Evolutionary conservation across 2,113 vertebrate species (phyloP), one percentile per base, ranked within the genome.

Genomic region (Rhinopomastus cyanomelas): DNA sequence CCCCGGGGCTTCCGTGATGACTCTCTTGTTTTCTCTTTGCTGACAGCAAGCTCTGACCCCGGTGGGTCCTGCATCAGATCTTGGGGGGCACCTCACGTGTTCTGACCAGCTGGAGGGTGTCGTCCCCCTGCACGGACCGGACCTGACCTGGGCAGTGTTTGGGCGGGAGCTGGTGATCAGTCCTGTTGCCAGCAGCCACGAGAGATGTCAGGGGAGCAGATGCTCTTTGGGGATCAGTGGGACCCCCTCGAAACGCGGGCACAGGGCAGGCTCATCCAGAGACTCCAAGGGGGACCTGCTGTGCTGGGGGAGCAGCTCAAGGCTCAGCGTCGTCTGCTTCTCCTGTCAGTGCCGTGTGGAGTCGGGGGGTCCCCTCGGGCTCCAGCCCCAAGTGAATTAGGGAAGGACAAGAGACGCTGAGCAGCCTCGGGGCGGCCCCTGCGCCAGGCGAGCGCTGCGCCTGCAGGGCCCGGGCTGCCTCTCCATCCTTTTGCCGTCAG

Each of bases 321-420:
- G 2, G 56, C 15, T 14, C 2, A 2, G 4, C 4, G 9, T 62
- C 42, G 32, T n/a, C 32, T 0, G 0, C 11, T 55, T n/a, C 22
- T 67, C 3, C 26, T 29, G n/a, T 6, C 18, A 16, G 37, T 42
- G 25, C 26, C 30, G 19, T 8, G 25, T 29, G 2, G 39, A 15
- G 39, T 42, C n/a, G 23, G 16, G 14, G 36, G 5, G 3, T 57
- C 21, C 15, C 56, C 29, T 53, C 2, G 8, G 44, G 60, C 55
- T 77, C 29, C 34, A 17, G 3, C 5, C 32, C 34, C 18, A 2
- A 27, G 21, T 29, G 81, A 44, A 57, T 32, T 19, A 65, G 39
- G 34, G 73, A 44, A 9, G 57, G 51, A 3, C 60, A 53, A 57
- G 53, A 29, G 27, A 20, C 18, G 6, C 2, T 8, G 39, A 51